Base-by-base conservation (phyloP, 2,113 vertebrate species). In the Melanerpes formicivorus region DNA sequence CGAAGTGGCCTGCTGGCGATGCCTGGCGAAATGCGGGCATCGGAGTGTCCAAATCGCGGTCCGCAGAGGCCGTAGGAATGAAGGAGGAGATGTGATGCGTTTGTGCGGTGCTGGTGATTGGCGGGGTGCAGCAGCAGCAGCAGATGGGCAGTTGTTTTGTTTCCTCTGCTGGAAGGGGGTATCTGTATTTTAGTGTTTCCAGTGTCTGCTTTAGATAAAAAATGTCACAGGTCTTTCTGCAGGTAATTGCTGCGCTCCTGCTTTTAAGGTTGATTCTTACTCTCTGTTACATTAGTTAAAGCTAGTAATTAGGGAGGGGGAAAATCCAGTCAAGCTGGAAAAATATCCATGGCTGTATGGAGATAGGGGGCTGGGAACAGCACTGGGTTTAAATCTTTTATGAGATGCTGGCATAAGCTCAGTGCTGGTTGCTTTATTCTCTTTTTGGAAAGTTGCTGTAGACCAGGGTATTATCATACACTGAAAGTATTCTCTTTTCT, bases 261-360 rank as follows among this genome's bases (percentile, higher is more conserved):
- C 46, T 74, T 90, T 85, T 85, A 18, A 72, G 77, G 75, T 44
- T 83, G 64, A 16, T 66, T 87, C 18, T 89, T 71, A n/a, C 52
- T 46, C 79, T 77, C 0, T 1, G 7, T 56, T 80, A 37, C 55
- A 73, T 84, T 73, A 66, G 79, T 63, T 88, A 66, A 92, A 94
- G 56, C 75, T 77, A 73, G 63, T 71, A 89, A 74, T 93, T 95
- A 91, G 56, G 52, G 76, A 93, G 71, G 71, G 78, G 90, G 84
- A 54, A 87, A 74, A 92, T 87, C 84, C 84, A 64, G 91, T 87
- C 81, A 67, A 55, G 80, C 93, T 93, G 92, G 93, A 93, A 95
- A 88, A 94, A 91, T 85, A 60, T 7, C 40, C 19, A 0, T 30
- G 22, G 26, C 40, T 72, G 14, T 69, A 26, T 55, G 63, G 90